phyloP scores from a whole-genome alignment of 2,888 invertebrate genomes.

The Brachyopa scutellaris region DNA sequence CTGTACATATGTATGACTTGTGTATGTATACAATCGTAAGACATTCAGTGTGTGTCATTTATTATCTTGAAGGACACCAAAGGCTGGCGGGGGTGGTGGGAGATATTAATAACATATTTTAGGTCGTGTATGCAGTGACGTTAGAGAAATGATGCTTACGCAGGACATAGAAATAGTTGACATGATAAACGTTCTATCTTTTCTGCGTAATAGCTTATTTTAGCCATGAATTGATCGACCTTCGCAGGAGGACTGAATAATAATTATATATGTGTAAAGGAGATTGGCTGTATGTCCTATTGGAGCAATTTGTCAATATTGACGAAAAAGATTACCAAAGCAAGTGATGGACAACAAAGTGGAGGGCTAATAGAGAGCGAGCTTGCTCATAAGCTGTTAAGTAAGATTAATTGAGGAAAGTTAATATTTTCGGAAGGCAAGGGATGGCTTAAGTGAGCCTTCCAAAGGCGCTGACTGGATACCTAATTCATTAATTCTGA shows the following conservation, averaged over 20 bases:
- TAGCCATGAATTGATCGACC: neutral
- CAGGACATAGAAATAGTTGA: slow-evolving; percentile 19
- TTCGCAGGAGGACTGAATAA: neutral
- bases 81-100: neutral
- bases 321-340: neutral
- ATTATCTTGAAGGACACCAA: slow-evolving; percentile 17
- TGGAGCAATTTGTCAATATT: slow-evolving; percentile 1
- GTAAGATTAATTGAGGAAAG: too few species aligned
- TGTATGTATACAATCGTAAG: neutral
- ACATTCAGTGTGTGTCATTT: slow-evolving; percentile 21
- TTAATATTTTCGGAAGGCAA: too few species aligned
- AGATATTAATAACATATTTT: slow-evolving; percentile 32
- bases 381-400: too few species aligned
- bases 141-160: neutral
- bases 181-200: neutral
- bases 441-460: too few species aligned
- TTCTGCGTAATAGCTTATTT: neutral
- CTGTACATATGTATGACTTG: too few species aligned
- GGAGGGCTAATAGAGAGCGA: too few species aligned
- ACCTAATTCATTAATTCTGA: too few species aligned
- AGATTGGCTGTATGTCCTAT: neutral
- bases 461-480: too few species aligned
- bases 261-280: neutral
- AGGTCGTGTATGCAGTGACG: slow-evolving; percentile 3
- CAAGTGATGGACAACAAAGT: too few species aligned